phyloP scores from a whole-genome alignment of 92 coral and sea anemone genomes.

The Chrysogorgia sp. region DNA sequence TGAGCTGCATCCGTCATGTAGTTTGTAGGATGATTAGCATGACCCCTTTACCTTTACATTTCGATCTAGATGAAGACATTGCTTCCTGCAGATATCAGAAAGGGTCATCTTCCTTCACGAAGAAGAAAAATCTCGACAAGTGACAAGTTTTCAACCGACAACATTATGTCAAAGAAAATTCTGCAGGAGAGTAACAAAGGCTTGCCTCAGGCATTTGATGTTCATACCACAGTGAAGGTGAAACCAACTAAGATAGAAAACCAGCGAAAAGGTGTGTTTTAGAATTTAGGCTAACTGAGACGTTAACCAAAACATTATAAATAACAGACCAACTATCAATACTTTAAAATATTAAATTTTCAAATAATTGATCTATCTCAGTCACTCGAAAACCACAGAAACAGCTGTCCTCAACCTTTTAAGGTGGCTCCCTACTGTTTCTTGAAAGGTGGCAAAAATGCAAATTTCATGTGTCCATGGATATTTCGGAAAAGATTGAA shows the following conservation, averaged over 20 bases:
- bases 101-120: constrained; percentile 3
- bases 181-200: constrained; percentile 27
- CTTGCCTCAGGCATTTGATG: constrained; percentile 8
- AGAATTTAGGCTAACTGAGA: background rate
- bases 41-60: no score
- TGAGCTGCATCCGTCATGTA: no score
- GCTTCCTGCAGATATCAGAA: constrained; percentile 20
- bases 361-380: no score
- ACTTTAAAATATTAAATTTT: no score
- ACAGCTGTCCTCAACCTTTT: no score
- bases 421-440: no score
- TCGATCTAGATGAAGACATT: constrained; percentile 20
- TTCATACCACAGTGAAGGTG: background rate
- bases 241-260: constrained; percentile 18
- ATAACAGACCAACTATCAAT: background rate
- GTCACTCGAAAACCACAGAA: no score
- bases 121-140: constrained; percentile 14
- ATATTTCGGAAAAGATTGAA: no score
- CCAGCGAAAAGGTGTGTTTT: constrained; percentile 1
- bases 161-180: background rate
- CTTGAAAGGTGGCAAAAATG: no score
- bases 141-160: constrained; percentile 16
- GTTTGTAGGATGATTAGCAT: no score
- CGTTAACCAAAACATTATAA: background rate
- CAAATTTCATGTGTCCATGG: no score